Evolutionary conservation across 2,888 invertebrate species (phyloP).

Genomic region (Chloroclystis v-ata): DNA sequence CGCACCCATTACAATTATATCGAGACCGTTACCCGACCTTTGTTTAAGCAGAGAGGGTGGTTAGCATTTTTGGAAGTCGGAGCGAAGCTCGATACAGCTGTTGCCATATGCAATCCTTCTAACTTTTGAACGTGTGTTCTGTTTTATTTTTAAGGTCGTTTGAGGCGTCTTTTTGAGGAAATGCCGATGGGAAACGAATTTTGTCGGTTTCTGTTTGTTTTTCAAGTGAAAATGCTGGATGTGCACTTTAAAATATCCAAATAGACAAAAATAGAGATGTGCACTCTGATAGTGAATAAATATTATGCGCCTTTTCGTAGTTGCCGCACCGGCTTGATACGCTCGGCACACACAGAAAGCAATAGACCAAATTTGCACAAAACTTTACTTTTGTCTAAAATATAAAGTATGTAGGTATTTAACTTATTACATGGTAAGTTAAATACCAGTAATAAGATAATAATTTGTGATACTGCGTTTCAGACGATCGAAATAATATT

Average conservation of each 20-base stretch:
- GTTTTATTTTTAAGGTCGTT: constrained; percentile 6
- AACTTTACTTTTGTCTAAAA: too few species aligned
- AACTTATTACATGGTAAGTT: too few species aligned
- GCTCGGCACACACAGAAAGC: background rate
- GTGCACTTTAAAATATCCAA: constrained; percentile 7
- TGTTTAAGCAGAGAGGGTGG: constrained; percentile 17
- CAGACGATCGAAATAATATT: too few species aligned
- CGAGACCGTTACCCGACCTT: constrained; percentile 14
- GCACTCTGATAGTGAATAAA: constrained; percentile 9
- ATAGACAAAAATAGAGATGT: constrained; percentile 3
- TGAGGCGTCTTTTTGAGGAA: constrained; percentile 12
- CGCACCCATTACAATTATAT: constrained; percentile 20
- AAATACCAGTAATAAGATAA: too few species aligned
- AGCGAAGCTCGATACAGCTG: constrained; percentile 5
- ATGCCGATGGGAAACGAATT: constrained; percentile 1
- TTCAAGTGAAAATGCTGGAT: background rate
- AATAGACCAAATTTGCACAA: background rate
- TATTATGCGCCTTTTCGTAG: background rate
- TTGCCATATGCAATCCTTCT: constrained; percentile 1
- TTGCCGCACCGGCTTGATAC: background rate
- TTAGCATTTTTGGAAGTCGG: constrained; percentile 5
- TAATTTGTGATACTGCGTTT: too few species aligned
- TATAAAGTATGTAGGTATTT: too few species aligned
- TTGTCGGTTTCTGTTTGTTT: constrained; percentile 8
- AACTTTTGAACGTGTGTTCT: background rate